Conservation (phyloP, 2,113 vertebrate species). For the Brachyistius frenatus region DNA sequence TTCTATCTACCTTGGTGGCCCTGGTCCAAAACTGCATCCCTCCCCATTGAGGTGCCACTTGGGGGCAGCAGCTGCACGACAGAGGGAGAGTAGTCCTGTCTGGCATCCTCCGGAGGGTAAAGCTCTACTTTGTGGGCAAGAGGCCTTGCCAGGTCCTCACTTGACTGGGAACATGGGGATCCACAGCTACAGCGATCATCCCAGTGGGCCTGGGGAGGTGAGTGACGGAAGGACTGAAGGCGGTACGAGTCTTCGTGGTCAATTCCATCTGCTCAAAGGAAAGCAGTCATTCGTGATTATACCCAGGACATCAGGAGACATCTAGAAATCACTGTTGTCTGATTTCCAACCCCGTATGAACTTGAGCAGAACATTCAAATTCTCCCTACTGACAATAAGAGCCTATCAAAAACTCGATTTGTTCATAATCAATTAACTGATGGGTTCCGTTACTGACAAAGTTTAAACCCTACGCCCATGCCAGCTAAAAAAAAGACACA, state of each 20-base stretch:
- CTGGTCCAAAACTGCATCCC: slow-evolving; percentile 66
- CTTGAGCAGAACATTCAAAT: too few relatives aligned
- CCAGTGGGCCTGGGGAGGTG: slow-evolving; percentile 77
- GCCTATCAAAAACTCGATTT: too few relatives aligned
- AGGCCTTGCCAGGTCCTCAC: slow-evolving; percentile 81
- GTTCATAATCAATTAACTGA: too few relatives aligned
- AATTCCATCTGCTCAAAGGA: slow-evolving; percentile 78
- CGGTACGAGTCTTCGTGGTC: slow-evolving; percentile 85
- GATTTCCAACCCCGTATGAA: too few relatives aligned
- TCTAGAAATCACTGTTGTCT: too few relatives aligned
- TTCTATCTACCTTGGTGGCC: slow-evolving; percentile 67
- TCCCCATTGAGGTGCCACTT: slow-evolving; percentile 48
- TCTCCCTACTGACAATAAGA: too few relatives aligned
- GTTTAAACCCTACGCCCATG: too few relatives aligned
- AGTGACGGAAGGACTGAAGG: slow-evolving; percentile 80
- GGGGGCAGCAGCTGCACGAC: slow-evolving; percentile 77
- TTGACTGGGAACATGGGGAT: slow-evolving; percentile 86
- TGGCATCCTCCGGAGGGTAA: slow-evolving; percentile 65
- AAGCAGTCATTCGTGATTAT: neutral
- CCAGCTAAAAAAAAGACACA: too few relatives aligned
- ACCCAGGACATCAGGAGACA: too few relatives aligned
- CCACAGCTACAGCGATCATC: slow-evolving; percentile 85
- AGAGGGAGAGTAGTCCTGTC: slow-evolving; percentile 77
- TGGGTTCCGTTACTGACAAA: too few relatives aligned
- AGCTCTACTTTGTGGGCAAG: slow-evolving; percentile 73